Evolutionary conservation across 2,797 vertebrate genomes (phyloP), one percentile per base, ranked within the genome.

Genomic region (Loriculus beryllinus): DNA sequence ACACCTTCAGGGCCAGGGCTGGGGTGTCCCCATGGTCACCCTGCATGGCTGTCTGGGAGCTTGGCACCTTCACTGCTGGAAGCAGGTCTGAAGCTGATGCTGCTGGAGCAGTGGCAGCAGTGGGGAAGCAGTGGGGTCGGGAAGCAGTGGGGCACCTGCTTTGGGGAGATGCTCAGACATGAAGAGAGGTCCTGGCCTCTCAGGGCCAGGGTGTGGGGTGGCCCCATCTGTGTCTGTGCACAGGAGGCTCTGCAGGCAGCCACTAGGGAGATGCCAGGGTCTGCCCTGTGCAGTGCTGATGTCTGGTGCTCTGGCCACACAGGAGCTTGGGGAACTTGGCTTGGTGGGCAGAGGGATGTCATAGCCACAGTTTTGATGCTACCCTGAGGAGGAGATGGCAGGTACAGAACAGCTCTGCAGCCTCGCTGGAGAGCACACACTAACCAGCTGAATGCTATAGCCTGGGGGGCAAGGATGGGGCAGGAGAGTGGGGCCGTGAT

Each of bases 21-120:
- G 18, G 12, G 51, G 51, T 20, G 51, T 52, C 29, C 20, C 20
- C 31, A 54, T 12, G 20, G 52, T 14, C 31, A 33, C 31, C 13
- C 25, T 48, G 47, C 13, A 3, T 10, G 42, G 19, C 11, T 2
- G 3, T 14, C 47, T 0, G 0, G 5, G 37, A 9, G 4, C 31
- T 37, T 6, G 51, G 59, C 21, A 26, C 60, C 37, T 33, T 54
- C 48, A 9, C 5, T 0, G 0, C 48, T 57, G 54, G 72, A 20
- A 10, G 8, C 2, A 1, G 33, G 22, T 25, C 26, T 6, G 6
- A 43, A 51, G 57, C 21, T 5, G 39, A 26, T 12, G 37, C 52
- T 37, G 8, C 35, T 21, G 3, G 2, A 18, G 56, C 3, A 57
- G 56, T 12, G 3, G 22, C 21, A n/a, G 18, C 2, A 8, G 9